These are phyloP conservation scores for Mesoligia furuncula DNA, from an alignment of 2,888 invertebrate species.

Conservation along the genomic window DNA sequence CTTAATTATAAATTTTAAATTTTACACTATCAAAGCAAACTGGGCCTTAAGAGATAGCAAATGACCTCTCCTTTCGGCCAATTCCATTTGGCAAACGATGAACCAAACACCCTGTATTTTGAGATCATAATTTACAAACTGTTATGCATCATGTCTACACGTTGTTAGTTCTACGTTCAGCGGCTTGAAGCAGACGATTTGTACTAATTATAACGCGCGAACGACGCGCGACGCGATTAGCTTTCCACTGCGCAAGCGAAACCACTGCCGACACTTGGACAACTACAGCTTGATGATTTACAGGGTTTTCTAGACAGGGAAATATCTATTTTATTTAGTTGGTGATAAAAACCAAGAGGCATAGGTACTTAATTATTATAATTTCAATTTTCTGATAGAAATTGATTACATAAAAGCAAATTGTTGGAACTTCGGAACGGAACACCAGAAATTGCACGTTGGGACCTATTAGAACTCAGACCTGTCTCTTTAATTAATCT, in stretches of 20 bases:
- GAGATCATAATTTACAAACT: conserved; percentile 4
- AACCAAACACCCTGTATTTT: too few species aligned
- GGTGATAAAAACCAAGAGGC: not conserved
- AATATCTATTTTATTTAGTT: conserved; percentile 14
- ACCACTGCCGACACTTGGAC: conserved; percentile 62
- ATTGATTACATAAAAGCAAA: not conserved
- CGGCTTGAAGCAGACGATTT: conserved; percentile 84
- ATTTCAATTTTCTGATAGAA: not conserved
- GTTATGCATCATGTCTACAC: conserved; percentile 67
- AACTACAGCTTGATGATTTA: conserved; percentile 49
- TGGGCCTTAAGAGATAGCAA: too few species aligned
- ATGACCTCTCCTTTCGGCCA: too few species aligned
- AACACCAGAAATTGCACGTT: not conserved
- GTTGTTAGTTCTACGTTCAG: conserved; percentile 71
- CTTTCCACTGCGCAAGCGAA: conserved; percentile 79
- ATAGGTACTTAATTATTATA: not conserved
- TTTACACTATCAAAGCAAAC: too few species aligned
- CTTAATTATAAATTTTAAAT: too few species aligned
- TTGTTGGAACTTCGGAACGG: not conserved
- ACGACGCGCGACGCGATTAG: conserved; percentile 86
- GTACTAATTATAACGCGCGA: conserved; percentile 90
- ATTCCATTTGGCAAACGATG: too few species aligned
- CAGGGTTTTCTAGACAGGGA: not conserved
- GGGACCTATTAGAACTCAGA: conserved; percentile 1
- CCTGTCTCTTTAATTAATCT: not conserved